Base-by-base conservation (phyloP, 2,113 vertebrate species). In the Apus apus region DNA sequence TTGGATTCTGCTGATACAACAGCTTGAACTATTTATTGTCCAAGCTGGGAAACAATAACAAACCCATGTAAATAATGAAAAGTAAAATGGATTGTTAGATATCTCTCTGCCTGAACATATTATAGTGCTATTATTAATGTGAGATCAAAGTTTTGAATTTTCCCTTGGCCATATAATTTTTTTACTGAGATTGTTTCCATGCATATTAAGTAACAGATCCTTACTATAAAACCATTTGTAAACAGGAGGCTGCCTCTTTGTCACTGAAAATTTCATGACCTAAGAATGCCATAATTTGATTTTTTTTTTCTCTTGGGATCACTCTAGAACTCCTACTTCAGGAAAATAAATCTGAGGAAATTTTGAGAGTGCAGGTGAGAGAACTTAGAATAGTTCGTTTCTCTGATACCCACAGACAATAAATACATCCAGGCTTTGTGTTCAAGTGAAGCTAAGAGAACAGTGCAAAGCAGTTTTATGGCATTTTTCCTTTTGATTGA, bases 191-290 rank as follows among this genome's bases (percentile, higher is more conserved):
- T 70, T 74, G 25, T 87, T 91, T 89, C 51, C 43, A 87, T 94
- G 86, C 94, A 79, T 88, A 79, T 96, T 91, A 88, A 93, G 43
- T 87, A 85, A 43, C 40, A 80, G 46, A 50, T 73, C n/a, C 60
- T 72, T 84, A 72, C 36, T 78, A 16, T 61, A 77, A 89, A 93
- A 71, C 25, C 20, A 15, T 85, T 91, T 87, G 46, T 79, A 87
- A 92, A 56, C 54, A 74, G 54, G 79, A 88, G 82, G 46, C 67
- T 87, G 67, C 43, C 38, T 93, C 56, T 96, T 85, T 90, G 67
- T 76, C 78, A 60, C 62, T 85, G 64, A 77, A 91, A 85, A 94
- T 90, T 80, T 94, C 58, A 50, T 90, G 70, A 79, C 46, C 45
- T 50, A 10, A 61, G 66, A 93, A 70, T 34, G 74, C 51, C 5